These are phyloP conservation scores for Phylloscopus trochilus DNA, from an alignment of 2,113 vertebrate species.

Conservation along the genomic window DNA sequence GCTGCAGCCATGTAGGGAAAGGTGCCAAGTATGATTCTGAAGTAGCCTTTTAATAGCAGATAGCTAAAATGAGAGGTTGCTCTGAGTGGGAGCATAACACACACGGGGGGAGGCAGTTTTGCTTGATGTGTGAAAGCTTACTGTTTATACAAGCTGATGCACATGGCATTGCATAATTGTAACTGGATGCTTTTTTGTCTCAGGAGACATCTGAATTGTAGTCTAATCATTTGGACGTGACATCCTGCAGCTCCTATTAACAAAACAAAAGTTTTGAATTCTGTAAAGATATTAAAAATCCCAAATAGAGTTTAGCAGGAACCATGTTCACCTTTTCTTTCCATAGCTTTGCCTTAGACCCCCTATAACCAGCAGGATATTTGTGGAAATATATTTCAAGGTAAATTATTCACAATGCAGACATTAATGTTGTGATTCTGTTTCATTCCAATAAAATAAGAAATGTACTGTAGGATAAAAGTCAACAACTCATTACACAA, in stretches of 20 bases:
- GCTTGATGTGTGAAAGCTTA: not conserved
- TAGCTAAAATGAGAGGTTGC: constrained; percentile 13
- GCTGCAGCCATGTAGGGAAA: not conserved
- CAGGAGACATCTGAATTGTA: not conserved
- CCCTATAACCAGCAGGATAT: not conserved
- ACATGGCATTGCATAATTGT: not conserved
- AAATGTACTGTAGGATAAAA: not conserved
- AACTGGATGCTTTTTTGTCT: not conserved
- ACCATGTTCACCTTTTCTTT: not conserved
- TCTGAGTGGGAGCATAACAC: not conserved
- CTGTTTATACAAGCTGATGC: not conserved
- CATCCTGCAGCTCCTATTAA: not conserved
- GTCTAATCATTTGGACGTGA: not conserved
- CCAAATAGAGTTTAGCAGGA: not conserved
- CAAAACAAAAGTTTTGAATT: not conserved
- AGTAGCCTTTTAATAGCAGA: constrained; percentile 34
- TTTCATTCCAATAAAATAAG: not conserved
- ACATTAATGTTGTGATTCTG: not conserved
- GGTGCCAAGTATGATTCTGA: not conserved
- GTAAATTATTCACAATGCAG: not conserved
- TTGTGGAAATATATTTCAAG: not conserved
- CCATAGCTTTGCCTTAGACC: not conserved
- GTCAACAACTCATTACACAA: not conserved
- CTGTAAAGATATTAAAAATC: not conserved
- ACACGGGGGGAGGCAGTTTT: not conserved